Evolutionary conservation across 2,888 invertebrate species (phyloP).

Genomic region (Oligia latruncula): DNA sequence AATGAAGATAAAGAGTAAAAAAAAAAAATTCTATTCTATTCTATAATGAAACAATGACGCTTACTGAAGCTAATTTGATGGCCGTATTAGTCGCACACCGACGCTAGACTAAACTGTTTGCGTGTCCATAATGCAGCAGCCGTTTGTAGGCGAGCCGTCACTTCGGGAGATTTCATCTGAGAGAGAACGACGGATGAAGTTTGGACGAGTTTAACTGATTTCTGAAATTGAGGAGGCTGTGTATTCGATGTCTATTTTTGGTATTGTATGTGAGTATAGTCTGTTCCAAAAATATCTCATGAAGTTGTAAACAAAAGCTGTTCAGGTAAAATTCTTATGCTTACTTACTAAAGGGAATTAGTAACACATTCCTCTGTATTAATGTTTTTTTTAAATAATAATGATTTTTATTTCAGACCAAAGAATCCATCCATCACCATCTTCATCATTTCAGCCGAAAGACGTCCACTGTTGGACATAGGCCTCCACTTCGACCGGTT

Average conservation of each 20-base stretch:
- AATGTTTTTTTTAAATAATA: too few relatives aligned
- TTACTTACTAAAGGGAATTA: background rate
- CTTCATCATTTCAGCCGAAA: too few relatives aligned
- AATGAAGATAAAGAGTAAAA: too few relatives aligned
- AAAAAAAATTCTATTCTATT: too few relatives aligned
- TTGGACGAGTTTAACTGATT: conserved; percentile 18
- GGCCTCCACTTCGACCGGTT: too few relatives aligned
- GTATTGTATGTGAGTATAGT: background rate
- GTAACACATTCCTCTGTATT: background rate
- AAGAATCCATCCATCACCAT: too few relatives aligned
- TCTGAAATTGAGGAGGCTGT: background rate
- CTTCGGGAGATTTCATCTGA: conserved; percentile 24
- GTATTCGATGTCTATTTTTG: background rate
- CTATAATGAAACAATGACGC: conserved; percentile 8
- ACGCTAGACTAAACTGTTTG: conserved; percentile 37
- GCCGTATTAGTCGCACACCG: conserved; percentile 21
- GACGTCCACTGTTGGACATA: too few relatives aligned
- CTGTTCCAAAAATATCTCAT: background rate
- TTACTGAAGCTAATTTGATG: conserved; percentile 36
- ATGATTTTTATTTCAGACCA: too few relatives aligned
- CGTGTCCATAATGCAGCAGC: conserved; percentile 36
- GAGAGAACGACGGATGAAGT: conserved; percentile 7
- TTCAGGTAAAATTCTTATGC: background rate
- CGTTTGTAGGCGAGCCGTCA: conserved; percentile 41
- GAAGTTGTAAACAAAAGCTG: background rate